Evolutionary conservation across 2,113 vertebrate genomes (phyloP).

Genomic region (Nibea albiflora): DNA sequence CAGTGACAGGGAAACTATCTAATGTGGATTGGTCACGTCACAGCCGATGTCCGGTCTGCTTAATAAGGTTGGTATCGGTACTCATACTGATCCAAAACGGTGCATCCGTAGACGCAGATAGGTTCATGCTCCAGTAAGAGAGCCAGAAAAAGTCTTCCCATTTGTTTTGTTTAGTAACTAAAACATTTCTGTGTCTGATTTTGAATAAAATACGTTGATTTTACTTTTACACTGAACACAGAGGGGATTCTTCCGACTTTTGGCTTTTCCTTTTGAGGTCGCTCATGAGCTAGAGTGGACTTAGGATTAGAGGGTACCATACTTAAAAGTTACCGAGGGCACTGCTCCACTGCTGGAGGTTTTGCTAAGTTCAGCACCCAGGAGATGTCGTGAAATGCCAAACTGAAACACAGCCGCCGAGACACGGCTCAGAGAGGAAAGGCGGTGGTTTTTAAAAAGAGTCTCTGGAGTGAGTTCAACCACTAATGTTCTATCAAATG

Average conservation of each 20-base stretch:
- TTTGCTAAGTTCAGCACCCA: slow-evolving; percentile 35
- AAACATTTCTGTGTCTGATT: neutral
- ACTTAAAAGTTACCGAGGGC: slow-evolving; percentile 1
- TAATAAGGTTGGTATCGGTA: neutral
- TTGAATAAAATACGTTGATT: neutral
- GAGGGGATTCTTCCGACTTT: neutral
- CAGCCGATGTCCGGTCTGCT: neutral
- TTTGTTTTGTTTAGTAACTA: neutral
- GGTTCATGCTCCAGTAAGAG: neutral
- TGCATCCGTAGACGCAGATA: neutral
- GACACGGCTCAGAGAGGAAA: slow-evolving; percentile 28
- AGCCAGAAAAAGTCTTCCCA: neutral
- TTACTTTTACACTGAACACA: neutral
- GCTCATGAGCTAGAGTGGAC: slow-evolving; percentile 13
- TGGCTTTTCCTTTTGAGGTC: slow-evolving; percentile 9
- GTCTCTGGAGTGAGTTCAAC: slow-evolving; percentile 41
- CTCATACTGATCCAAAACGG: no score
- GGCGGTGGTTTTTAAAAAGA: slow-evolving; percentile 37
- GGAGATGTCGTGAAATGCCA: slow-evolving; percentile 53
- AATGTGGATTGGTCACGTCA: neutral
- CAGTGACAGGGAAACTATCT: neutral
- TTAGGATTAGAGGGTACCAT: neutral
- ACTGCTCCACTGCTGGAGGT: slow-evolving; percentile 28
- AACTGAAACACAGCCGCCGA: slow-evolving; percentile 53
- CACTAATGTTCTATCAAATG: slow-evolving; percentile 64